A percentile compares a stretch with the other conserved stretches of the same genome.
Evolutionary conservation across 1,140 invertebrate species (phyloP).

Genomic region (Papilio glaucus): DNA sequence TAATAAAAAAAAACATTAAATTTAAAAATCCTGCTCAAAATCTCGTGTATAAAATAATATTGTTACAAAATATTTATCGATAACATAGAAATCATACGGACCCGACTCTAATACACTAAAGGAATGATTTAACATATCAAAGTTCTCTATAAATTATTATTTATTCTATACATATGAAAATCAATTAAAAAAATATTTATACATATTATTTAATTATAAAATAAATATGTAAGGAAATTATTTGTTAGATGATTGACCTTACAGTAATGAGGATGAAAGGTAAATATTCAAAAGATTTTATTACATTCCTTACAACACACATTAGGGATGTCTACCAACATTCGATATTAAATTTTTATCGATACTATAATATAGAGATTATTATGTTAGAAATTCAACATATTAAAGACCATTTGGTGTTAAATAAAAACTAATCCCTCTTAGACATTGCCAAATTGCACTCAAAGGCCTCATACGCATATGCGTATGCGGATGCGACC

Average conservation of each 20-base stretch:
- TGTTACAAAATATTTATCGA: neutral
- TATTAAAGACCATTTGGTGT: slow-evolving; percentile 3
- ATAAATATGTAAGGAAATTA: slow-evolving; percentile 3
- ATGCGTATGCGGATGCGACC: too few relatives aligned
- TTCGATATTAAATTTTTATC: neutral
- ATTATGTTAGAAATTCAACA: neutral
- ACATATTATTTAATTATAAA: slow-evolving; percentile 9
- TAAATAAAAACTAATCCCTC: neutral
- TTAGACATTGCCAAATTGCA: neutral
- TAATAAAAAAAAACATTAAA: too few relatives aligned
- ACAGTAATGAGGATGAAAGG: slow-evolving; percentile 7
- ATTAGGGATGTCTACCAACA: slow-evolving; percentile 3
- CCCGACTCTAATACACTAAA: slow-evolving; percentile 34
- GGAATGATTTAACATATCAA: slow-evolving; percentile 34
- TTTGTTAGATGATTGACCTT: neutral
- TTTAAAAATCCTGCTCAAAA: too few relatives aligned
- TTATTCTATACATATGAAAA: neutral
- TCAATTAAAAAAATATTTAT: neutral
- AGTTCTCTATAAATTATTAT: slow-evolving; percentile 2
- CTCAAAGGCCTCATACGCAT: neutral
- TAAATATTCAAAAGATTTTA: neutral
- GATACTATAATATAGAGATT: slow-evolving; percentile 13
- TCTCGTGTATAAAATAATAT: neutral
- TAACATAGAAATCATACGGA: slow-evolving; percentile 9
- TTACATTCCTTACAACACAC: neutral